Percentiles rank a stretch among this genome's conserved stretches.
Conservation (phyloP, 2,113 vertebrate species). For the Ammodytes marinus region DNA sequence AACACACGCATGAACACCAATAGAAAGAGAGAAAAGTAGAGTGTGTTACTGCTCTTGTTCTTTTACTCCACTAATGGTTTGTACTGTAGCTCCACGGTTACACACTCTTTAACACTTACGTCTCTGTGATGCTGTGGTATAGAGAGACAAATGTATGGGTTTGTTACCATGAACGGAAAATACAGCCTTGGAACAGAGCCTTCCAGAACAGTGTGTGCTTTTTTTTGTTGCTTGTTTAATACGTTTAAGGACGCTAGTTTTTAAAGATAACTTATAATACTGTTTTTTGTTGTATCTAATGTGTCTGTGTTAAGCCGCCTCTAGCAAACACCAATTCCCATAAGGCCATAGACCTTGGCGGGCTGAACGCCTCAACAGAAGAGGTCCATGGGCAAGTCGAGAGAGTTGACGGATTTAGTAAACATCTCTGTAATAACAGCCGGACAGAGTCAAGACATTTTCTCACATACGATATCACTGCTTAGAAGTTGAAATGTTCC, state of each 20-base stretch:
- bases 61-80: conserved; percentile 6
- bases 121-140: not conserved
- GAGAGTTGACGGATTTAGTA: not conserved
- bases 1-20: not conserved
- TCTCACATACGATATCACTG: too few species aligned
- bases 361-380: not conserved
- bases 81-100: not conserved
- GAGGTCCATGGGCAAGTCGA: not conserved
- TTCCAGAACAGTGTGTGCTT: too few species aligned
- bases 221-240: too few species aligned
- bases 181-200: not conserved
- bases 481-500: too few species aligned
- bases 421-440: not conserved
- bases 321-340: not conserved
- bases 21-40: not conserved
- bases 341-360: not conserved
- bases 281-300: not conserved
- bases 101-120: not conserved
- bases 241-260: too few species aligned
- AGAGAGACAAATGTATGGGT: not conserved
- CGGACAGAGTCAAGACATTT: not conserved
- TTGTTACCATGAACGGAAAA: not conserved
- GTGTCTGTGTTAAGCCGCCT: not conserved
- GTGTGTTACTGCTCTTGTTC: not conserved
- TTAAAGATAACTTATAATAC: too few species aligned